Evolutionary conservation across 2,113 vertebrate genomes (phyloP).

Genomic region (Pandion haliaetus): DNA sequence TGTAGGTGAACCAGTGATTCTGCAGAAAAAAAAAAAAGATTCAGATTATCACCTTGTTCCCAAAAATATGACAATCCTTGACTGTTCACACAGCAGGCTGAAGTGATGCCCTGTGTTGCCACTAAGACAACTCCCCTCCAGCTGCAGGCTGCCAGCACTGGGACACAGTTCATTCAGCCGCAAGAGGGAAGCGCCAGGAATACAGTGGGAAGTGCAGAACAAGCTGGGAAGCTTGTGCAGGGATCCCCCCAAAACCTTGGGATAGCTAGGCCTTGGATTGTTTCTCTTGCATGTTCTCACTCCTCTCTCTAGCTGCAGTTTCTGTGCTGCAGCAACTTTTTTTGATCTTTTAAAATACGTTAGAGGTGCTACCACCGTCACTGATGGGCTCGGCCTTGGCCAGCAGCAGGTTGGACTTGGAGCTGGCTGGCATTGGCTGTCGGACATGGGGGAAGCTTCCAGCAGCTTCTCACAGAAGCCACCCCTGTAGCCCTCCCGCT

Average conservation of each 20-base stretch:
- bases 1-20: slow-evolving; percentile 99
- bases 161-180: neutral
- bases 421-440: too few relatives aligned
- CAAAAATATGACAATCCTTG: fast-evolving
- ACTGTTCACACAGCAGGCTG: fast-evolving
- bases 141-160: neutral
- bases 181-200: neutral
- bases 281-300: too few relatives aligned
- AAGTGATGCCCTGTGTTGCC: neutral
- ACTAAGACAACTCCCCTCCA: neutral
- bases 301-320: too few relatives aligned
- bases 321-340: too few relatives aligned
- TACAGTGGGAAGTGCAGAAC: neutral
- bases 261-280: neutral
- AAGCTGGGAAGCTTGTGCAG: neutral
- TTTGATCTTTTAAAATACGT: too few relatives aligned
- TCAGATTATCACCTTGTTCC: neutral
- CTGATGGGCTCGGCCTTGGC: too few relatives aligned
- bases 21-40: slow-evolving; percentile 3
- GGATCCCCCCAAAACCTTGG: neutral
- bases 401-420: too few relatives aligned
- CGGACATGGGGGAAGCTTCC: too few relatives aligned
- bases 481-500: too few relatives aligned
- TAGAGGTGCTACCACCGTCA: too few relatives aligned
- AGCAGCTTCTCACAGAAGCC: too few relatives aligned